Evolutionary conservation across 2,888 invertebrate species (phyloP).

Genomic region (Lasioglossum oenotherae): DNA sequence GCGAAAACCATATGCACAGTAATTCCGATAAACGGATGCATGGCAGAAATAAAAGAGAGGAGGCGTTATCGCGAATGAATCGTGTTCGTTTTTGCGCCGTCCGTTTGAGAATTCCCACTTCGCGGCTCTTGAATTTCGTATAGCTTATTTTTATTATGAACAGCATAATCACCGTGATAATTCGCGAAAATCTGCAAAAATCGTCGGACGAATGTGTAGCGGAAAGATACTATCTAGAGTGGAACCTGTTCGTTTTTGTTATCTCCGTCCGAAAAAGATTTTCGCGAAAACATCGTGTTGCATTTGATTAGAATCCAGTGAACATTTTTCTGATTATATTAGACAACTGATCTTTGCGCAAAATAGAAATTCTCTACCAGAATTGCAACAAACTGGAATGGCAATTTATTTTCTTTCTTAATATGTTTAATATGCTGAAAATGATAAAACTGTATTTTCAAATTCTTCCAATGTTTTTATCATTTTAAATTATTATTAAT

Average conservation of each 20-base stretch:
- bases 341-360: no score
- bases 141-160: not conserved
- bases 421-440: no score
- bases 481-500: no score
- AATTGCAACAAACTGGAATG: not conserved
- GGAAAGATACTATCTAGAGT: not conserved
- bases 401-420: no score
- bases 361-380: no score
- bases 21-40: not conserved
- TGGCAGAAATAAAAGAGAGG: not conserved
- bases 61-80: not conserved
- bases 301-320: not conserved
- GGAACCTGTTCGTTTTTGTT: not conserved
- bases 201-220: not conserved
- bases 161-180: not conserved
- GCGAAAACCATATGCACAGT: not conserved
- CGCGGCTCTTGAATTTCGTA: not conserved
- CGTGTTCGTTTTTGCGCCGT: not conserved
- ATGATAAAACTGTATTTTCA: no score
- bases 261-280: not conserved
- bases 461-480: no score
- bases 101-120: not conserved
- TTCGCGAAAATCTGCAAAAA: not conserved
- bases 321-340: not conserved
- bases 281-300: not conserved